Percentiles rank a stretch among this genome's conserved stretches.
phyloP scores from a whole-genome alignment of 2,888 invertebrate genomes.

The Hirudinaria manillensis region DNA sequence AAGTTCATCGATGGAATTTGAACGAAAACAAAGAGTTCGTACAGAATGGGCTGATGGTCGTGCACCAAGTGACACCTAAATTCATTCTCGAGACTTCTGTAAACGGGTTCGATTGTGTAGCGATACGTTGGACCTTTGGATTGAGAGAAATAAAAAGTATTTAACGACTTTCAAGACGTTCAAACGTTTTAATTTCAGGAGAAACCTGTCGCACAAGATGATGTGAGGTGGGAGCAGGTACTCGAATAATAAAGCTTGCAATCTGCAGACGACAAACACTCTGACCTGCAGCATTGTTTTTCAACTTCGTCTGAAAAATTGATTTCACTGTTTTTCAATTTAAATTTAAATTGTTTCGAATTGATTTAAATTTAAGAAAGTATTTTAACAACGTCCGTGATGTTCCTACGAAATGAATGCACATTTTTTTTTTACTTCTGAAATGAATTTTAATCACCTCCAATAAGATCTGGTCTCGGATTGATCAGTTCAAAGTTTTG shows the following conservation, averaged over 20 bases:
- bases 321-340: not conserved
- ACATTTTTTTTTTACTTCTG: no score
- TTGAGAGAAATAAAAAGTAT: slow-evolving; percentile 30
- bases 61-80: slow-evolving; percentile 38
- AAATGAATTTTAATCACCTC: no score
- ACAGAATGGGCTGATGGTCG: slow-evolving; percentile 36
- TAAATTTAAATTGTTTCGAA: not conserved
- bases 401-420: no score
- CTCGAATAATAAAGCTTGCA: slow-evolving; percentile 12
- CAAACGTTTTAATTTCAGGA: not conserved
- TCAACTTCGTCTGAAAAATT: not conserved
- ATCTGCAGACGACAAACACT: slow-evolving; percentile 16
- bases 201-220: slow-evolving; percentile 6
- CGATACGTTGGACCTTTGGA: slow-evolving; percentile 48
- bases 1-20: slow-evolving; percentile 35
- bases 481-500: no score
- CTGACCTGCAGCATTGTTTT: not conserved
- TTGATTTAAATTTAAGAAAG: no score
- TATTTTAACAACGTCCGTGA: no score
- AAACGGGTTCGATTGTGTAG: slow-evolving; percentile 48
- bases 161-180: not conserved
- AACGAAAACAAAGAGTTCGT: slow-evolving; percentile 38
- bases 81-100: slow-evolving; percentile 42
- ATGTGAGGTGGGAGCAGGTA: slow-evolving; percentile 8
- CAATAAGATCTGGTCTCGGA: no score